phyloP scores from a whole-genome alignment of 1,140 invertebrate species.

The Condylostylus longicornis region DNA sequence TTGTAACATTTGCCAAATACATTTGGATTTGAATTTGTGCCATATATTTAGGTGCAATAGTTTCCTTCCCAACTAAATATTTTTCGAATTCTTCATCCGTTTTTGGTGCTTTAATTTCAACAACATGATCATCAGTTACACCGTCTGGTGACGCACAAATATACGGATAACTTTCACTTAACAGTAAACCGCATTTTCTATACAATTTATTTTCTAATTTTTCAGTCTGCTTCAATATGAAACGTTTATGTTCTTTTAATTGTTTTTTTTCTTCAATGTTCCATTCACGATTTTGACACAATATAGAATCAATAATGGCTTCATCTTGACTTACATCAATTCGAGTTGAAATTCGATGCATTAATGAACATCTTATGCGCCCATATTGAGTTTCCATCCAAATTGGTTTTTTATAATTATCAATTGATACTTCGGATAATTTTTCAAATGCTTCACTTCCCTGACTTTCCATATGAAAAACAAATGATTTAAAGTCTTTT shows the following conservation, averaged over 20 bases:
- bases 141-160: conserved; percentile 34
- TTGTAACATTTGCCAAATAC: conserved; percentile 28
- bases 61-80: conserved; percentile 23
- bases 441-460: conserved; percentile 19
- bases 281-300: conserved; percentile 25
- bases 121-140: conserved; percentile 31
- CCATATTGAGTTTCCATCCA: conserved; percentile 28
- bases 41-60: conserved; percentile 30
- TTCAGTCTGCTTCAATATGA: conserved; percentile 28
- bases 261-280: conserved; percentile 18
- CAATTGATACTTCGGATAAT: conserved; percentile 16
- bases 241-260: conserved; percentile 29
- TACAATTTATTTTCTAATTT: conserved; percentile 30
- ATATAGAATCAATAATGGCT: conserved; percentile 20
- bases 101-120: conserved; percentile 35
- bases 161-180: conserved; percentile 24
- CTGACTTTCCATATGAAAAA: conserved; percentile 21
- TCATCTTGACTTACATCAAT: conserved; percentile 21
- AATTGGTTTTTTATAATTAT: conserved; percentile 21
- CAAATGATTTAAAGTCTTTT: conserved; percentile 14
- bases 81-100: conserved; percentile 29
- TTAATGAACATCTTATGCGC: conserved; percentile 27
- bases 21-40: conserved; percentile 38
- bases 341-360: conserved; percentile 20
- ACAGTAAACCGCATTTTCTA: conserved; percentile 22